phyloP scores from a whole-genome alignment of 2,888 invertebrate species.

The Ashinkailepas kermadecensis region DNA sequence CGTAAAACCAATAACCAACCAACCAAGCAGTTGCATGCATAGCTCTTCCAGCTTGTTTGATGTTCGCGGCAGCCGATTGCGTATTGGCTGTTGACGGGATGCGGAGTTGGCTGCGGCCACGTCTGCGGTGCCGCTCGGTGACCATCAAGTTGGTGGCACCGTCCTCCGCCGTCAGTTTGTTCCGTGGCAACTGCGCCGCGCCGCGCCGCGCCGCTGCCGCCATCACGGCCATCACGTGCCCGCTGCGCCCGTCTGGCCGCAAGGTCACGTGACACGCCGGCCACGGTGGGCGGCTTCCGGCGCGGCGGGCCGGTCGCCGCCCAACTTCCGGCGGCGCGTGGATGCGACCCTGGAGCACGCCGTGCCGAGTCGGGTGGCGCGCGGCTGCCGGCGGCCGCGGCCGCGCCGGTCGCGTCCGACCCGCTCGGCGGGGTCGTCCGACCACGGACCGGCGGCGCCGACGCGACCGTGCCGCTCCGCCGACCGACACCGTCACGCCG shows the following conservation, averaged over 20 bases:
- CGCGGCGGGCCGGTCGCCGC: constrained; percentile 54
- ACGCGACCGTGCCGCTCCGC: constrained; percentile 48
- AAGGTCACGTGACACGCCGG: constrained; percentile 51
- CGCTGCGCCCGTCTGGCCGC: not conserved
- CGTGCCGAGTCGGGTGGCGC: not conserved
- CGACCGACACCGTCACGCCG: not conserved
- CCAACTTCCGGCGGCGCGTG: constrained; percentile 62
- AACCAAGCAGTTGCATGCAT: no score
- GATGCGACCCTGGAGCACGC: not conserved
- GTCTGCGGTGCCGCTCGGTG: not conserved
- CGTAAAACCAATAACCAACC: no score
- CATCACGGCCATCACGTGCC: constrained; percentile 45
- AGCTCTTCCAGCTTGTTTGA: no score
- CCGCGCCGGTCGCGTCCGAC: constrained; percentile 54
- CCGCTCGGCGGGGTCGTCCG: constrained; percentile 50
- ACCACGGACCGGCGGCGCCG: constrained; percentile 62
- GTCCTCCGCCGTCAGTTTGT: not conserved
- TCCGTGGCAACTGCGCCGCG: constrained; percentile 62
- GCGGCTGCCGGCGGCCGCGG: constrained; percentile 55
- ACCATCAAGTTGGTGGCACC: not conserved
- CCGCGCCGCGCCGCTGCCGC: constrained; percentile 80
- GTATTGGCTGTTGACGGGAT: no score
- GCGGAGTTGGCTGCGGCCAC: no score
- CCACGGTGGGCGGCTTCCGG: constrained; percentile 91
- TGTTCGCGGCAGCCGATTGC: no score